These are phyloP conservation scores for Parnassius glacialis DNA, from an alignment of 2,888 invertebrate genomes.

Conservation along the genomic window DNA sequence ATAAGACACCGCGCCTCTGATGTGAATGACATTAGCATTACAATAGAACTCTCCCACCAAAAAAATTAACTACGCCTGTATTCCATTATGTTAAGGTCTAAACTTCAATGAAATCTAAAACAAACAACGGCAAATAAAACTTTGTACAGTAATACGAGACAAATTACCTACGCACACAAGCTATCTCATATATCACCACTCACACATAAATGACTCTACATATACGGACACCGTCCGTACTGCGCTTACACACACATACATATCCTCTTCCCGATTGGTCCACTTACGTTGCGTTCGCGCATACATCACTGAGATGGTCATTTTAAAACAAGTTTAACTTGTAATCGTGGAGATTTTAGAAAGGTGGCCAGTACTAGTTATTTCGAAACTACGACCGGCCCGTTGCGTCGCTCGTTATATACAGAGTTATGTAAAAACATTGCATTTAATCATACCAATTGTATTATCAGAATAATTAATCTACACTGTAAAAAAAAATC, in stretches of 20 bases:
- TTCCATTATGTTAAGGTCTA: constrained; percentile 37
- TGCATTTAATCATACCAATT: constrained; percentile 13
- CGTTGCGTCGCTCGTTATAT: constrained; percentile 42
- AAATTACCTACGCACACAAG: constrained; percentile 43
- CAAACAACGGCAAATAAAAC: constrained; percentile 27
- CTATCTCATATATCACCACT: constrained; percentile 48
- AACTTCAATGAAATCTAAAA: constrained; percentile 30
- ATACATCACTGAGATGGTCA: constrained; percentile 52
- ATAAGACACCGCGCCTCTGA: constrained; percentile 48
- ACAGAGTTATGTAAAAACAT: constrained; percentile 39
- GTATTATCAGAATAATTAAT: constrained; percentile 18
- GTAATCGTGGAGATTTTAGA: constrained; percentile 77
- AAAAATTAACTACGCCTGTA: constrained; percentile 22
- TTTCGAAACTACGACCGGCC: constrained; percentile 38
- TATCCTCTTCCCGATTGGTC: constrained; percentile 5
- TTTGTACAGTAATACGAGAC: constrained; percentile 42
- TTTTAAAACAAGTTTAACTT: constrained; percentile 67
- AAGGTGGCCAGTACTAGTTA: constrained; percentile 57
- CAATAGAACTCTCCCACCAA: constrained; percentile 30
- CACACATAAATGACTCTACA: constrained; percentile 36
- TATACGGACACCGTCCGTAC: constrained; percentile 29
- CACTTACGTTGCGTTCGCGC: constrained; percentile 49
- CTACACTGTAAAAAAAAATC: constrained; percentile 5
- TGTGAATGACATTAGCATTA: constrained; percentile 51
- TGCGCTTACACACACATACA: constrained; percentile 41